Percentiles rank a stretch among this genome's conserved stretches.
Conservation (phyloP, 2,113 vertebrate species). For the Neoarius graeffei region DNA sequence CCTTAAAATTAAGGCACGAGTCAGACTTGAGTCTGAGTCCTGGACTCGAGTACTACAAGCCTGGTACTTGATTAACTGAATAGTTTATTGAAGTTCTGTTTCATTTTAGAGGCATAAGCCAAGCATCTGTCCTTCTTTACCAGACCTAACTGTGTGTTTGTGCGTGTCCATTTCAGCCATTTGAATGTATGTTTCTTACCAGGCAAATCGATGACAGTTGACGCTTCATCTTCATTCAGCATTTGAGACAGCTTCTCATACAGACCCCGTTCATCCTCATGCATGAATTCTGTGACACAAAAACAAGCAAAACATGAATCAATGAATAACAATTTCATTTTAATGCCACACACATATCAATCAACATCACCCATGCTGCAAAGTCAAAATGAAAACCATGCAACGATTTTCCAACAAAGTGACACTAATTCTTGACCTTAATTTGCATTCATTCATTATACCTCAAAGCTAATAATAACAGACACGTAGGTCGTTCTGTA, state of each 20-base stretch:
- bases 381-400: conserved; percentile 33
- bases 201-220: conserved; percentile 67
- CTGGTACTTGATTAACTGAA: conserved; percentile 2
- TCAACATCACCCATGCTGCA: conserved; percentile 26
- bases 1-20: too few species aligned
- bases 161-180: background rate
- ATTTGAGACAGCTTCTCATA: conserved; percentile 71
- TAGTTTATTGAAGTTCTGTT: conserved; percentile 2
- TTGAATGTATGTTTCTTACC: conserved; percentile 65
- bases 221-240: conserved; percentile 72
- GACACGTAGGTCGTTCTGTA: conserved; percentile 35
- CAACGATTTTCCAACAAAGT: conserved; percentile 41
- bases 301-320: conserved; percentile 53
- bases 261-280: conserved; percentile 69
- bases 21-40: too few species aligned
- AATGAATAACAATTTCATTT: conserved; percentile 27
- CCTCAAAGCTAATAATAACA: conserved; percentile 56
- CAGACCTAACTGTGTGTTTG: background rate
- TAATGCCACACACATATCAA: conserved; percentile 11
- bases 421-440: conserved; percentile 54
- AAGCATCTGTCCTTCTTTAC: background rate
- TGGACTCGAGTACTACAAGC: too few species aligned
- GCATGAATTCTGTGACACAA: conserved; percentile 67
- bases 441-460: conserved; percentile 59
- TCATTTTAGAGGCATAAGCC: background rate